These are phyloP conservation scores for Rhopalosiphum maidis DNA, from an alignment of 1,140 invertebrate species.

Conservation along the genomic window DNA sequence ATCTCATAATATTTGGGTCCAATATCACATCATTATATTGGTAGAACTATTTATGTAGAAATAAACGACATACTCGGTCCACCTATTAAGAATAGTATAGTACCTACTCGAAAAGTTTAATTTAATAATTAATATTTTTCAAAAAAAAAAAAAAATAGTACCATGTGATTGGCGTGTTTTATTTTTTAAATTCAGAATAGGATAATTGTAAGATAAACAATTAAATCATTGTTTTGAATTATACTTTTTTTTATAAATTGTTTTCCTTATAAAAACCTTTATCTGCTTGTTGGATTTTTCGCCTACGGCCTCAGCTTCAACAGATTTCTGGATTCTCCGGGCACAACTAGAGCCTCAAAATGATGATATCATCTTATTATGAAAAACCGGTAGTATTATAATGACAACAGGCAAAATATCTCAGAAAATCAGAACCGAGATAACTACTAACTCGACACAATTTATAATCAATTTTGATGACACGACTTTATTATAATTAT, in stretches of 20 bases:
- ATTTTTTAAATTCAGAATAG: neutral
- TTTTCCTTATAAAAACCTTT: neutral
- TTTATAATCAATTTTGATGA: neutral
- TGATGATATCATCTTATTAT: too few species aligned
- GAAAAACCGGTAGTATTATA: too few species aligned
- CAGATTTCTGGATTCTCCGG: neutral
- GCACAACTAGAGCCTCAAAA: neutral
- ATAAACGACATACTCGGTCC: neutral
- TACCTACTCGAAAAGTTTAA: neutral
- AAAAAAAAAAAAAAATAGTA: neutral
- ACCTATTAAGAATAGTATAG: neutral
- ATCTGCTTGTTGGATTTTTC: neutral
- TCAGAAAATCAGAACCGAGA: neutral
- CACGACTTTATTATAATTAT: neutral
- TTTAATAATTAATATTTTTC: neutral
- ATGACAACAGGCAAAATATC: neutral
- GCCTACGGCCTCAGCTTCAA: neutral
- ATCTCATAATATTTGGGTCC: too few species aligned
- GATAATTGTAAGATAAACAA: neutral
- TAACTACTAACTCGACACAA: neutral
- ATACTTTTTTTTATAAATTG: neutral
- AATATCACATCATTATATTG: neutral
- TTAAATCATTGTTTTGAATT: neutral
- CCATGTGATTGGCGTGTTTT: neutral
- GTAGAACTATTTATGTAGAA: neutral